These are phyloP conservation scores for Ericerus pela DNA, from an alignment of 1,140 invertebrate species.

Conservation along the genomic window DNA sequence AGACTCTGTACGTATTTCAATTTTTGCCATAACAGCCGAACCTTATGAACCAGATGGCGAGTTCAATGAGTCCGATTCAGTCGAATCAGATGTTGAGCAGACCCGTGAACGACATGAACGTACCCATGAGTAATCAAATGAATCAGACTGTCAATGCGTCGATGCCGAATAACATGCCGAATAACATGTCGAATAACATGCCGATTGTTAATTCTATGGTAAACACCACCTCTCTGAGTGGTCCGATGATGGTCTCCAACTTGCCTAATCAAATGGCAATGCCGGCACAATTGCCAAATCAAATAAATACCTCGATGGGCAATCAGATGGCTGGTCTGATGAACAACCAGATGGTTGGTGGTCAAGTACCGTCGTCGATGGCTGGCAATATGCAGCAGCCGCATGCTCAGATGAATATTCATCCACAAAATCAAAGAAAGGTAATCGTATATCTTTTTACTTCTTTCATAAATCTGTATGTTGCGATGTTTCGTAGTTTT, in stretches of 20 bases:
- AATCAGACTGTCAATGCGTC: not conserved
- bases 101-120: conserved; percentile 22
- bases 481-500: not conserved
- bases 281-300: not conserved
- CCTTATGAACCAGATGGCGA: conserved; percentile 23
- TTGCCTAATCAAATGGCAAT: conserved; percentile 16
- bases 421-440: conserved; percentile 28
- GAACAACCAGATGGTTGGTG: not conserved
- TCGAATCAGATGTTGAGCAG: conserved; percentile 28
- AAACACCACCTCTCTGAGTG: not conserved
- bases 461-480: too few species aligned
- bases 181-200: too few species aligned
- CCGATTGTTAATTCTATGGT: not conserved
- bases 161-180: too few species aligned
- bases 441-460: conserved; percentile 13
- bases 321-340: conserved; percentile 29
- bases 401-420: conserved; percentile 31
- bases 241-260: not conserved
- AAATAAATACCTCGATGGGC: conserved; percentile 29
- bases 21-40: not conserved
- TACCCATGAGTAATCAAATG: not conserved
- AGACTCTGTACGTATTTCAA: not conserved
- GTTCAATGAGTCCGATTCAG: conserved; percentile 29
- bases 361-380: conserved; percentile 1
- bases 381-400: conserved; percentile 24